Percentiles rank a stretch among this genome's conserved stretches.
Evolutionary conservation across 1,140 invertebrate species (phyloP).

Genomic region (Rhagoletis pomonella): DNA sequence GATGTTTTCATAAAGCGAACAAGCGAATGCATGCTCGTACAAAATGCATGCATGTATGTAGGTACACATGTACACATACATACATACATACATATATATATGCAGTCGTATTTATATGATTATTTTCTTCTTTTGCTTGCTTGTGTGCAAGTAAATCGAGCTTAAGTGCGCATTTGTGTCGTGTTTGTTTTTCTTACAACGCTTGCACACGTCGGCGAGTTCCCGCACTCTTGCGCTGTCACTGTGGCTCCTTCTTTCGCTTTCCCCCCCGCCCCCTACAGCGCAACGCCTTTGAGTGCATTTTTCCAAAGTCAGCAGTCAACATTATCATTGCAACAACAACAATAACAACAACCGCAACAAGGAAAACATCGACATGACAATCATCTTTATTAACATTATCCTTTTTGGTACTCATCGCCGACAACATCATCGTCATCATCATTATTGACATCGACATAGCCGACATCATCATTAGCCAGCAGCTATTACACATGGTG

Average conservation of each 20-base stretch:
- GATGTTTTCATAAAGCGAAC: conserved; percentile 42
- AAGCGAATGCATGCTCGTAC: neutral
- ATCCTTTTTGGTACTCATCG: neutral
- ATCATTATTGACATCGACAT: neutral
- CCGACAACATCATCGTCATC: neutral
- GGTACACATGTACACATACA: too few species aligned
- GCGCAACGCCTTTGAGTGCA: neutral
- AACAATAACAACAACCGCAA: neutral
- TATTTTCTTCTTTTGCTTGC: neutral
- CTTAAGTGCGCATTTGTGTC: conserved; percentile 38
- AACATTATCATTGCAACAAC: neutral
- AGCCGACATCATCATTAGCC: neutral
- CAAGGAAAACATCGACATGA: neutral
- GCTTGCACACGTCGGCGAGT: neutral
- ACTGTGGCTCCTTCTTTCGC: neutral
- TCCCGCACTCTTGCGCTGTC: neutral
- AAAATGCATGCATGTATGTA: too few species aligned
- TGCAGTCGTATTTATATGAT: neutral
- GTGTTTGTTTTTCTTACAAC: neutral
- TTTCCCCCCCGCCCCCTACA: neutral
- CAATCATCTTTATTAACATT: conserved; percentile 46
- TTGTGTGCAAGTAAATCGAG: conserved; percentile 41
- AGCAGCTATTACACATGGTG: neutral
- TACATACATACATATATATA: neutral
- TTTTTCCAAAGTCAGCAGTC: conserved; percentile 24